Base-by-base conservation (phyloP, 2,113 vertebrate species). In the Toxotes jaculatrix region DNA sequence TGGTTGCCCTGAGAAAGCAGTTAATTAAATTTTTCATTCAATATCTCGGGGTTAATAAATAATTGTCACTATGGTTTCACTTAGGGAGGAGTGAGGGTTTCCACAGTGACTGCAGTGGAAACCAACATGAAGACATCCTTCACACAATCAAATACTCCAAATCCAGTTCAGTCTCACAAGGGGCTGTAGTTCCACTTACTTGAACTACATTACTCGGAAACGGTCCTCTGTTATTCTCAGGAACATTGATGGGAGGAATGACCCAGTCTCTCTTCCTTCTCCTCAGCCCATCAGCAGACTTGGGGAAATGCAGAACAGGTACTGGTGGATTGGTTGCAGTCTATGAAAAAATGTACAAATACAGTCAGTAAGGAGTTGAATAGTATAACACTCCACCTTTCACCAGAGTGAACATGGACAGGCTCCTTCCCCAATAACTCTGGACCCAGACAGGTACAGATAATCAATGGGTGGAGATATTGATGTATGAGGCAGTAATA, bases 201-300 rank as follows among this genome's bases (percentile, higher is more conserved):
- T 90, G 83, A 62, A 82, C 61, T 13, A 95, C 17, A 5, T 0
- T 4, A 0, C 19, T 2, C 0, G 95, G 95, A 69, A 75, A 95
- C 0, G 21, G 64, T 55, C 94, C 93, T 68, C 49, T 80, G 1
- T 7, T 0, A 36, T 94, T 92, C 74, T 96, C 95, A 0, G 38
- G 0, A 53, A 94, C 14, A 31, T 0, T 62, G 7, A 95, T 16
- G 0, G 65, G 47, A 34, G 94, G 95, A 82, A 94, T 93, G 13
- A 94, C 77, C 95, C 95, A 95, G 1, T 77, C 94, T 79, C 95
- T 93, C 83, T 95, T 96, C 55, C 51, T 87, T 62, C 95, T 93
- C 36, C 11, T 93, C 42, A 93, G 77, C 1, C 93, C 94, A 43
- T 4, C 4, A 43, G 5, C 65, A 6, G 87, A 61, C 49, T 79